These are phyloP conservation scores for Pyrrhia umbra DNA, from an alignment of 2,888 invertebrate genomes.

Conservation along the genomic window DNA sequence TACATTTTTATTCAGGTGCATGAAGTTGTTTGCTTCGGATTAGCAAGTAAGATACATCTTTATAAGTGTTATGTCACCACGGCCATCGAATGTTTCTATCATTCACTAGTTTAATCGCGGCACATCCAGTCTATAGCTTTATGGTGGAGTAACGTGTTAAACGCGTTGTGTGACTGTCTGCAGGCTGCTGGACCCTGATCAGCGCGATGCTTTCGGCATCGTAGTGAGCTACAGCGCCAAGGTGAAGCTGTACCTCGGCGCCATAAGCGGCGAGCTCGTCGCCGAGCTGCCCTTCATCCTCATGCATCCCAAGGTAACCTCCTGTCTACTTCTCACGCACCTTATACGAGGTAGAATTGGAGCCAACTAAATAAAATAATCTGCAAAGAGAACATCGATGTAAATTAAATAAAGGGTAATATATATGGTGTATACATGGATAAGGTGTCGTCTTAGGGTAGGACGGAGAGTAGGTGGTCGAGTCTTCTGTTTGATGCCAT, in stretches of 20 bases:
- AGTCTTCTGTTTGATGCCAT: constrained; percentile 39
- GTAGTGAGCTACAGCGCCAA: constrained; percentile 98
- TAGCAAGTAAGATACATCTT: too few relatives aligned
- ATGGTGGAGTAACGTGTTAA: neutral
- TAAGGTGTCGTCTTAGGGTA: constrained; percentile 35
- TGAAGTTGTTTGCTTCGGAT: too few relatives aligned
- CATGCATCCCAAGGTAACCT: constrained; percentile 96
- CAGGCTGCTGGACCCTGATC: constrained; percentile 92
- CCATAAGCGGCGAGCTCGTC: constrained; percentile 97
- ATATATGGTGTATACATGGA: too few relatives aligned
- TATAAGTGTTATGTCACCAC: too few relatives aligned
- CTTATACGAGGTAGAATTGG: too few relatives aligned
- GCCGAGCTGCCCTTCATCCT: constrained; percentile 97
- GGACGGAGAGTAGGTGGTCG: constrained; percentile 26
- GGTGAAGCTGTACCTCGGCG: constrained; percentile 97
- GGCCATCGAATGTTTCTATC: too few relatives aligned
- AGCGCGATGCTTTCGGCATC: constrained; percentile 98
- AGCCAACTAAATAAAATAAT: too few relatives aligned
- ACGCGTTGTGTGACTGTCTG: neutral
- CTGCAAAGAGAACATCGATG: too few relatives aligned
- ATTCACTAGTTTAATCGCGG: too few relatives aligned
- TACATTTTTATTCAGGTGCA: too few relatives aligned
- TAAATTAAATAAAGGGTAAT: too few relatives aligned
- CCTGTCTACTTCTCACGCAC: neutral
- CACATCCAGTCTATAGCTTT: too few relatives aligned